Percentiles rank a stretch among this genome's conserved stretches.
These are phyloP conservation scores for Heliconius eleuchia DNA, from an alignment of 1,140 invertebrate species.

Conservation along the genomic window DNA sequence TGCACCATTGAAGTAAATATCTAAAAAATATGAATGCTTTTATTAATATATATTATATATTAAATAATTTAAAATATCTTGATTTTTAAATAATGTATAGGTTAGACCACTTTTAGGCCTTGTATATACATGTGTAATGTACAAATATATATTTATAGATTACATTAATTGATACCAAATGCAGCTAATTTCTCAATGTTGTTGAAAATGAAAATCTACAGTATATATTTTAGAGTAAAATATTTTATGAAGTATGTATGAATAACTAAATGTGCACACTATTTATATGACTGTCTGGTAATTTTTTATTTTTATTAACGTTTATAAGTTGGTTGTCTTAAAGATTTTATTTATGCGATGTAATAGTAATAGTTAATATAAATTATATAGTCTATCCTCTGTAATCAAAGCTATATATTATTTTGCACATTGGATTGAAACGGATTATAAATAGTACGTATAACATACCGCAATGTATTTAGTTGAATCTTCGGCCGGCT, in stretches of 20 bases:
- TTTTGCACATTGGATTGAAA: slow-evolving; percentile 14
- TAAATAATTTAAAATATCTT: neutral
- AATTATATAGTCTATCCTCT: neutral
- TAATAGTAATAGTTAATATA: neutral
- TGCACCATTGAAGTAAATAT: neutral
- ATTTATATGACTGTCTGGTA: neutral
- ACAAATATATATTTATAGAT: neutral
- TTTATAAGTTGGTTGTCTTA: neutral
- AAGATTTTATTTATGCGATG: neutral
- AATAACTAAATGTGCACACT: neutral
- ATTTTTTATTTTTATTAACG: neutral
- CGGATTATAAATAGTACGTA: neutral
- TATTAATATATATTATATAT: too few species aligned
- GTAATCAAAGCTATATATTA: neutral
- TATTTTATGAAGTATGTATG: neutral
- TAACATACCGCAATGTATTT: slow-evolving; percentile 25
- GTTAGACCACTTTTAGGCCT: neutral
- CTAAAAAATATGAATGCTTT: too few species aligned
- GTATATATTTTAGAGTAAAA: neutral
- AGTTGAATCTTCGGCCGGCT: slow-evolving; percentile 62
- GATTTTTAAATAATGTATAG: neutral
- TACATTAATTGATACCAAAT: too few species aligned
- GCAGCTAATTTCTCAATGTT: neutral
- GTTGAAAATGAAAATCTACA: neutral
- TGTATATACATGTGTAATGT: neutral